Evolutionary conservation across 1,140 invertebrate genomes (phyloP).

Genomic region (Muscidifurax raptorellus): DNA sequence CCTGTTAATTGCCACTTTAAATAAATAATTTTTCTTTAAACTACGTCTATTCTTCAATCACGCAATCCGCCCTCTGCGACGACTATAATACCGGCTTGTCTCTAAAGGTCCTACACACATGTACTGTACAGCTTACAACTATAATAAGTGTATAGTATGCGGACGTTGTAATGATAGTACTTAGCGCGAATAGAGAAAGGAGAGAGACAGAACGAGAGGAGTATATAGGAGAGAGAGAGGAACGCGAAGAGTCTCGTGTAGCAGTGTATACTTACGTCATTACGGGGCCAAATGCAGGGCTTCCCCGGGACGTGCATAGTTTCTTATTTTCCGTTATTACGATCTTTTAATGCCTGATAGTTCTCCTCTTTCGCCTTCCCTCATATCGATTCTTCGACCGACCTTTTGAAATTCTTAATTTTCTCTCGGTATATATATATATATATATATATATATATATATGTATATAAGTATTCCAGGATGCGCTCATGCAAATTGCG

Average conservation of each 20-base stretch:
- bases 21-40: background rate
- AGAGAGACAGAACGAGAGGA: slow-evolving; percentile 20
- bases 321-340: slow-evolving; percentile 65
- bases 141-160: slow-evolving; percentile 48
- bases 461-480: background rate
- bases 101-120: background rate
- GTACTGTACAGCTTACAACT: slow-evolving; percentile 21
- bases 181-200: slow-evolving; percentile 50
- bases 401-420: slow-evolving; percentile 19
- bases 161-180: slow-evolving; percentile 58
- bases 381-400: background rate
- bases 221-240: slow-evolving; percentile 19
- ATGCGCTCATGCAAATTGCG: slow-evolving; percentile 14
- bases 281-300: slow-evolving; percentile 57
- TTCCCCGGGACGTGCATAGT: slow-evolving; percentile 54
- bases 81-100: slow-evolving; percentile 18
- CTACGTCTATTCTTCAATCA: background rate
- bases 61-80: background rate
- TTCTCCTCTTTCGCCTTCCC: slow-evolving; percentile 1
- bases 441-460: too few species aligned
- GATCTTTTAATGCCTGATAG: slow-evolving; percentile 61
- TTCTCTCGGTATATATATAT: background rate
- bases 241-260: slow-evolving; percentile 46
- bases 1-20: background rate
- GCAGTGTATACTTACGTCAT: slow-evolving; percentile 68